Conservation (phyloP, 2,113 vertebrate species). For the Arizona elegans region DNA sequence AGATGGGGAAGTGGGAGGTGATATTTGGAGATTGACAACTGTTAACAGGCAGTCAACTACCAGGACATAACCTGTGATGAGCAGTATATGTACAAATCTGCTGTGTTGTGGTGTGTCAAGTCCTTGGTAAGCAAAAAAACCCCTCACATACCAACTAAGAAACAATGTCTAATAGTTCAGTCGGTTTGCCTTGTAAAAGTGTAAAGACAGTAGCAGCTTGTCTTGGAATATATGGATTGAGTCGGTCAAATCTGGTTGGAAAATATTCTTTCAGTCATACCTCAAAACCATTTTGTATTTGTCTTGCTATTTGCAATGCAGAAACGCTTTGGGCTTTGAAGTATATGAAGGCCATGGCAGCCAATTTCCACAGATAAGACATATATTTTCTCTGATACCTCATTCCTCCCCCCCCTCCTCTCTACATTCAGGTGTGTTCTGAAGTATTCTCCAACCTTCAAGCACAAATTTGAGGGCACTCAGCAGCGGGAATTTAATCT, state of each 20-base stretch:
- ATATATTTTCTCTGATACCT: background rate
- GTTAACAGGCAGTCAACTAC: background rate
- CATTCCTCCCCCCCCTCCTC: background rate
- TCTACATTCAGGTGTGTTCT: background rate
- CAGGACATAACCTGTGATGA: background rate
- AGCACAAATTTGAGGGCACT: background rate
- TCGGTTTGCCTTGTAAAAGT: background rate
- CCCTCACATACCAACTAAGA: background rate
- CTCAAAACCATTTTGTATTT: background rate
- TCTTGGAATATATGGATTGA: background rate
- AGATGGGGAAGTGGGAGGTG: background rate
- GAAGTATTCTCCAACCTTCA: background rate
- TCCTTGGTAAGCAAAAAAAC: background rate
- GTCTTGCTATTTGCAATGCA: background rate
- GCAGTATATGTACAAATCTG: background rate
- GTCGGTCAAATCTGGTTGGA: background rate
- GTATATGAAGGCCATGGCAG: background rate
- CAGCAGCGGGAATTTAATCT: background rate
- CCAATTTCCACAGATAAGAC: background rate
- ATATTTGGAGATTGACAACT: background rate
- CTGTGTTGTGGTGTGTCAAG: background rate
- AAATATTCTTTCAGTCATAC: background rate
- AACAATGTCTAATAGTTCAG: background rate
- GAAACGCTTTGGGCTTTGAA: background rate
- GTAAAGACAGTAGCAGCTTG: background rate